Evolutionary conservation across 2,888 invertebrate species (phyloP), one percentile per base, ranked within the genome.

Genomic region (Anaspis maculata): DNA sequence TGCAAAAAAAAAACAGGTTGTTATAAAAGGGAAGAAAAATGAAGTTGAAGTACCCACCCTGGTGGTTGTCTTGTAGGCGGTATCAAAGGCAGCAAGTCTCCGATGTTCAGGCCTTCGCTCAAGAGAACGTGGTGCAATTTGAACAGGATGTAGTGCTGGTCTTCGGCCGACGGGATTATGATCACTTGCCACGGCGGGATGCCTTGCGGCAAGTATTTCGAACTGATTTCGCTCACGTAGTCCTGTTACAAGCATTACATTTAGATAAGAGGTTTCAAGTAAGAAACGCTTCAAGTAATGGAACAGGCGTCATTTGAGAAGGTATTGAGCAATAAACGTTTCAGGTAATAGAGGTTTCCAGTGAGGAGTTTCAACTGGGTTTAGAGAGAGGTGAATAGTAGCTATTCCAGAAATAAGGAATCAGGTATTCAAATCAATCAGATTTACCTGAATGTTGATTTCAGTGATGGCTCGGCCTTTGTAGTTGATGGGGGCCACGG

Each of bases 151-250:
- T 79, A 83, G 54, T 79, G 86, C 45, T 68, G 60, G 42, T 70
- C 67, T 21, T 76, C 73, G 30, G 76, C 72, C 1, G 59, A 54
- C 1, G 83, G 82, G 49, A 87, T 81, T 1, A 86, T 70, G 22
- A 79, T 76, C 32, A 86, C 76, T 56, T 88, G 87, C 88, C 88
- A 88, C 9, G 86, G 86, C 0, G 88, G 78, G 34, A 77, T 69
- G 32, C 79, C 77, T 1, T 68, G 66, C 3, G 83, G 77, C 33
- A 88, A 73, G 56, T 82, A 83, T 65, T 85, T 86, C 2, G 82
- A 78, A 14, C 84, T 76, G 37, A 83, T 72, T 33, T 85, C 83
- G 52, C 83, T 85, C 27, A 86, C 76, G 54, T 77, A 84, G 16
- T 85, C 83, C 82, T 83, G 35, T 39, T 28, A 15, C 21, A 9